Evolutionary conservation across 1,140 invertebrate species (phyloP), one percentile per base, ranked within the genome.

Genomic region (Ptiloglossa arizonensis): DNA sequence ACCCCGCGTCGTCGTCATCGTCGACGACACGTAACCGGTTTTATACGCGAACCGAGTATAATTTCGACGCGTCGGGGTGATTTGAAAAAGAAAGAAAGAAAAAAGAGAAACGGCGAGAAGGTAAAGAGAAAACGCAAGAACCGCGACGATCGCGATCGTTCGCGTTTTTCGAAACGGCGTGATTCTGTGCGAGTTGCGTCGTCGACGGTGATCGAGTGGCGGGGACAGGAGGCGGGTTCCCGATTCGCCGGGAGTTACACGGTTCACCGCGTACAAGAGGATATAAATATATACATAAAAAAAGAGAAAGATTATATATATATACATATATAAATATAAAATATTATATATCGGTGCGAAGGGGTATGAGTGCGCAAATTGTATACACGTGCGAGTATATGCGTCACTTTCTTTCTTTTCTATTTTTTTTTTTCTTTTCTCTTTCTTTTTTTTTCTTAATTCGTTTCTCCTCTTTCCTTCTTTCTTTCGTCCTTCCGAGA

Each of bases 301-400:
- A 75, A 80, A 79, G 81, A 79, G 76, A 74, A 73, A 77, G n/a
- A 69, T 54, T 78, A 74, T 68, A 64, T 54, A 62, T 56, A 88
- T 83, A 80, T 63, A 70, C 59, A 80, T 86, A 83, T 79, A 82
- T 71, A 74, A 66, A 72, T 80, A 80, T 81, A n/a, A 76, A 80
- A 82, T 60, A 83, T 75, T 79, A 48, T 77, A n/a, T n/a, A 83
- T 83, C 76, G 80, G 69, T 68, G 77, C 75, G 80, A 84, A 71
- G 81, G 80, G 52, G 81, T 75, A 54, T 86, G 84, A 81, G 77
- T 87, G 74, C 70, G 77, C 60, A 67, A 83, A 56, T 87, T 87
- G 84, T 88, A 83, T 85, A 87, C 81, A 84, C 32, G 71, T 32
- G 71, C 38, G 77, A 74, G 73, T 72, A 70, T 38, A 75, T 74